These are phyloP conservation scores for Scotopteryx bipunctaria DNA, from an alignment of 2,888 invertebrate species.

Conservation along the genomic window DNA sequence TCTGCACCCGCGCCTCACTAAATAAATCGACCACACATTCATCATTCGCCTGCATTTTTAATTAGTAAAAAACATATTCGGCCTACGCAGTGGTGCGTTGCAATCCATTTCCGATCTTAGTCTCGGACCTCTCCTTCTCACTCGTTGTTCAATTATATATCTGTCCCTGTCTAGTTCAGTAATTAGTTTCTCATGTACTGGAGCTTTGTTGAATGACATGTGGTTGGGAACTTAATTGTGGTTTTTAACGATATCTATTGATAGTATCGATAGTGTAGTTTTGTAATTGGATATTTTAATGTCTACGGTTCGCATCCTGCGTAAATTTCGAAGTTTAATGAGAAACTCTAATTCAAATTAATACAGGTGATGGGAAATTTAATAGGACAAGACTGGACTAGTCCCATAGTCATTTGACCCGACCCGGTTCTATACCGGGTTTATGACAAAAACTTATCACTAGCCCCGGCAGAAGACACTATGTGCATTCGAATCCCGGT, in stretches of 20 bases:
- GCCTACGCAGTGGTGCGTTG: constrained; percentile 73
- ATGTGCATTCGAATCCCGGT: too few species aligned
- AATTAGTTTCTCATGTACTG: constrained; percentile 79
- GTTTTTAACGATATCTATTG: constrained; percentile 66
- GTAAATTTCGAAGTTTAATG: background rate
- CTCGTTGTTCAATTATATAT: constrained; percentile 27
- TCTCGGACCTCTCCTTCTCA: constrained; percentile 46
- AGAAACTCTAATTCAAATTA: background rate
- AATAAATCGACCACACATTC: constrained; percentile 73
- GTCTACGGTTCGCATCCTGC: background rate
- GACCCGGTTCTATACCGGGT: too few species aligned
- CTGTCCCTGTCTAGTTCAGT: constrained; percentile 56
- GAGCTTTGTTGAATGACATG: constrained; percentile 79
- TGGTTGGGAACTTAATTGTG: constrained; percentile 73
- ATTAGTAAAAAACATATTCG: constrained; percentile 78
- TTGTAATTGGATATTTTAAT: background rate
- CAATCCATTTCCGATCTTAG: constrained; percentile 79
- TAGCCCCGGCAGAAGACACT: too few species aligned
- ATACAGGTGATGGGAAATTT: too few species aligned
- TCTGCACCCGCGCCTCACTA: constrained; percentile 51
- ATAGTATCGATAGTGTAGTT: constrained; percentile 42
- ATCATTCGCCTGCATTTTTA: constrained; percentile 76
- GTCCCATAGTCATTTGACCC: too few species aligned
- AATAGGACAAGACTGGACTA: too few species aligned
- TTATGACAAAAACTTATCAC: too few species aligned